Percentiles rank a stretch among this genome's conserved stretches.
phyloP scores from a whole-genome alignment of 2,797 vertebrate species.

The Rachycentron canadum region DNA sequence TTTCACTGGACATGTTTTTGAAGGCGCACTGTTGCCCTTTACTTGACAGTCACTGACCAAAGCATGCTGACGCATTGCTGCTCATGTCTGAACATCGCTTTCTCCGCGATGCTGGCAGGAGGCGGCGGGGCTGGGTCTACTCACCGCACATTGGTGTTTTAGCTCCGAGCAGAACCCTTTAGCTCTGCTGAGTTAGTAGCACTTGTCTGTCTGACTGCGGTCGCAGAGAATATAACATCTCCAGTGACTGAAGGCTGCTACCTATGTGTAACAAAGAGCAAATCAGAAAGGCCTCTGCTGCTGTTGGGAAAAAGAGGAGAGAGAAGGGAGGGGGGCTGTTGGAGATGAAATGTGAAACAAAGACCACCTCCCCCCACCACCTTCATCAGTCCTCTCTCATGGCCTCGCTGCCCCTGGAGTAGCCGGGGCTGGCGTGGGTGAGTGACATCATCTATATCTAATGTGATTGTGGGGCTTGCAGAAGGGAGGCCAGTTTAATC shows the following conservation, averaged over 20 bases:
- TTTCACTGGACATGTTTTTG: slow-evolving; percentile 47
- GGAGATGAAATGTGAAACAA: slow-evolving; percentile 78
- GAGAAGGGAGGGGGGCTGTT: neutral
- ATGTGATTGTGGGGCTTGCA: slow-evolving; percentile 70
- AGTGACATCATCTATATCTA: slow-evolving; percentile 81
- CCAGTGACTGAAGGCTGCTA: slow-evolving; percentile 41
- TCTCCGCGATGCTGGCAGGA: slow-evolving; percentile 10
- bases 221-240: slow-evolving; percentile 5
- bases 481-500: slow-evolving; percentile 67
- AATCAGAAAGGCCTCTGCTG: slow-evolving; percentile 13
- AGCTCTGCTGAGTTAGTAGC: slow-evolving; percentile 28
- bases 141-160: slow-evolving; percentile 24
- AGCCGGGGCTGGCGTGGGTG: slow-evolving; percentile 61
- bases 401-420: slow-evolving; percentile 70
- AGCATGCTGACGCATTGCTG: slow-evolving; percentile 59
- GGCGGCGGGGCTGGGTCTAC: slow-evolving; percentile 2
- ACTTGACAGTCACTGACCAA: slow-evolving; percentile 53
- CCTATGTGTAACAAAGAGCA: slow-evolving; percentile 52
- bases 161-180: slow-evolving; percentile 35
- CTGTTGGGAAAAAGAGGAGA: neutral
- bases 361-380: slow-evolving; percentile 71
- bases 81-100: slow-evolving; percentile 23
- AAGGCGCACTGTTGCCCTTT: slow-evolving; percentile 47
- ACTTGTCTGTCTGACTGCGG: slow-evolving; percentile 15
- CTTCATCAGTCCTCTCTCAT: slow-evolving; percentile 48